Percentiles rank a stretch among this genome's conserved stretches.
These are phyloP conservation scores for Lutraria rhynchaena DNA, from an alignment of 1,140 invertebrate genomes.

Conservation along the genomic window DNA sequence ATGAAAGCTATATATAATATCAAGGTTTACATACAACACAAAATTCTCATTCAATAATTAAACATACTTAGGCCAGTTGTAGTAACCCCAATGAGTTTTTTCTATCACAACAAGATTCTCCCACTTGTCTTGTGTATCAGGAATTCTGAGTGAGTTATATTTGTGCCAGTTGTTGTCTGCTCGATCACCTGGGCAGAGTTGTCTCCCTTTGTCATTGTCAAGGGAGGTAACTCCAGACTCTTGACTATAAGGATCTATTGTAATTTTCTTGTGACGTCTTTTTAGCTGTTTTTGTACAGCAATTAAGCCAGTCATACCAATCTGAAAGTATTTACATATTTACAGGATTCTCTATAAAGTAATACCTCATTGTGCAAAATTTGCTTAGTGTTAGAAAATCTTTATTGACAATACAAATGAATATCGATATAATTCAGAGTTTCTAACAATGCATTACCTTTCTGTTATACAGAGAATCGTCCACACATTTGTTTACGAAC, in stretches of 20 bases:
- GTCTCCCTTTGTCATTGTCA: slow-evolving; percentile 9
- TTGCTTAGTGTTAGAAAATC: too few species aligned
- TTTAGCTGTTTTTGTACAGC: slow-evolving; percentile 91
- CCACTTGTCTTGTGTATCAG: slow-evolving; percentile 88
- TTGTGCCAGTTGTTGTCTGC: slow-evolving; percentile 89
- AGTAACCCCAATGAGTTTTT: slow-evolving; percentile 89
- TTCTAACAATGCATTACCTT: slow-evolving; percentile 83
- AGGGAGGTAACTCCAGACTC: slow-evolving; percentile 26
- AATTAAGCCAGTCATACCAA: slow-evolving; percentile 78
- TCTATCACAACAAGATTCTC: slow-evolving; percentile 87
- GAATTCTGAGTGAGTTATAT: slow-evolving; percentile 86
- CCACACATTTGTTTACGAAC: slow-evolving; percentile 87
- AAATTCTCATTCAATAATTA: too few species aligned
- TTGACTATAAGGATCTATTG: slow-evolving; percentile 83
- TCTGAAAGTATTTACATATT: too few species aligned
- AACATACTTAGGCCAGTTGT: slow-evolving; percentile 89
- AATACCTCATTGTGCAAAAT: too few species aligned
- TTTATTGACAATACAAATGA: not conserved
- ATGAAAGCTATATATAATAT: too few species aligned
- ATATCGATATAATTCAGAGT: not conserved
- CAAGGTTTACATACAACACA: too few species aligned
- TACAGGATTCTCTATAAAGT: too few species aligned
- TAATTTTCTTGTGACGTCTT: slow-evolving; percentile 86
- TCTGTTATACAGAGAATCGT: slow-evolving; percentile 90
- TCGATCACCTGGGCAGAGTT: slow-evolving; percentile 83